phyloP scores from a whole-genome alignment of 2,888 invertebrate species.

The Aspidiotus rigidus region DNA sequence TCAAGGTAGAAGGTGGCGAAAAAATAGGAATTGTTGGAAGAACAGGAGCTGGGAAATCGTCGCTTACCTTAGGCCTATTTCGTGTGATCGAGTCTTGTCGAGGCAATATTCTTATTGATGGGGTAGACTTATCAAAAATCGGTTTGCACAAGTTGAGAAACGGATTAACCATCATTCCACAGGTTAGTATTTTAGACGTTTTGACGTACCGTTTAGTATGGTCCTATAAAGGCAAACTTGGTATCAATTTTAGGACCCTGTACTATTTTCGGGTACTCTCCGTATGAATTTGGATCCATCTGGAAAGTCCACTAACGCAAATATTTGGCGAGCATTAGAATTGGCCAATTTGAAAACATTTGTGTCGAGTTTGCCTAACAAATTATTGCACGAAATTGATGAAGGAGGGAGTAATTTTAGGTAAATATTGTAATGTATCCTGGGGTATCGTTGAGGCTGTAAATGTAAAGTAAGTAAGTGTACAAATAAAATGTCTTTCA shows the following conservation, averaged over 20 bases:
- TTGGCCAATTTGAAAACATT: slow-evolving; percentile 81
- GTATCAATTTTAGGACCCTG: slow-evolving; percentile 63
- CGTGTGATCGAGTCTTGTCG: slow-evolving; percentile 77
- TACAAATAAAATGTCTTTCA: no score
- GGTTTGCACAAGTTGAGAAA: slow-evolving; percentile 79
- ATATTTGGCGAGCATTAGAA: slow-evolving; percentile 79
- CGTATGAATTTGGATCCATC: slow-evolving; percentile 91
- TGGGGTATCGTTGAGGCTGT: no score
- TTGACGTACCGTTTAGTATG: no score
- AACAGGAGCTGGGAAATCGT: slow-evolving; percentile 87
- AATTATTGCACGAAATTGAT: slow-evolving; percentile 70
- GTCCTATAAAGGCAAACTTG: no score
- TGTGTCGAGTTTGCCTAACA: slow-evolving; percentile 64
- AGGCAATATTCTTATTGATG: slow-evolving; percentile 76
- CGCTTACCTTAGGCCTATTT: slow-evolving; percentile 76
- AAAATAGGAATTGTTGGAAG: slow-evolving; percentile 71
- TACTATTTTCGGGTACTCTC: slow-evolving; percentile 83
- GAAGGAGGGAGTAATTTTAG: slow-evolving; percentile 81
- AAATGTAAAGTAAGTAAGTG: no score
- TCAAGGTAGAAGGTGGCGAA: slow-evolving; percentile 69
- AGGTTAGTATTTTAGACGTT: slow-evolving; percentile 38
- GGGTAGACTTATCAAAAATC: slow-evolving; percentile 65
- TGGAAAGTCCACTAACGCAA: slow-evolving; percentile 62
- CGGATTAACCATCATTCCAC: slow-evolving; percentile 47
- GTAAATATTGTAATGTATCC: slow-evolving; percentile 34